Percentiles rank a stretch among this genome's conserved stretches.
Evolutionary conservation across 2,113 vertebrate species (phyloP).

Genomic region (Xerus inauris): DNA sequence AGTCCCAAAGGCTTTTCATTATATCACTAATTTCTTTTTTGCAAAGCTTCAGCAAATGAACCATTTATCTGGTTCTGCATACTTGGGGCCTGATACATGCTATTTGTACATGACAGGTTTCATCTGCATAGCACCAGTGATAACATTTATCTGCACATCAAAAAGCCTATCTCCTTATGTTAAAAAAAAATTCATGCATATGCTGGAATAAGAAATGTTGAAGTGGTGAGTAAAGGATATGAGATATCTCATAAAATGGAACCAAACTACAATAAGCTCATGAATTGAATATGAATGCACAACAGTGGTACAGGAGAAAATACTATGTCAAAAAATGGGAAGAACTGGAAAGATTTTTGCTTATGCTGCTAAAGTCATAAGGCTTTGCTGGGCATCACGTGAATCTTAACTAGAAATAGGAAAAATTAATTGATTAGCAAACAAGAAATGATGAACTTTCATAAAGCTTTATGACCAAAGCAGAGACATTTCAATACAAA

Average conservation of each 20-base stretch:
- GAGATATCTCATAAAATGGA: constrained; percentile 58
- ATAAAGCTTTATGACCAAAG: constrained; percentile 1
- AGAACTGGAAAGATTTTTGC: not conserved
- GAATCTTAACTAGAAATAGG: constrained; percentile 32
- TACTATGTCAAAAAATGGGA: not conserved
- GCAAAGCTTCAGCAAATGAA: constrained; percentile 66
- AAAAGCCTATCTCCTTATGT: constrained; percentile 44
- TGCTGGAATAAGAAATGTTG: constrained; percentile 72
- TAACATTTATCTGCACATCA: constrained; percentile 63
- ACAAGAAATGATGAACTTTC: constrained; percentile 45
- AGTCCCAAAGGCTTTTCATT: constrained; percentile 58
- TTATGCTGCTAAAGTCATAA: not conserved
- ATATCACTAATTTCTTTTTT: constrained; percentile 67
- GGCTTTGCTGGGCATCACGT: not conserved
- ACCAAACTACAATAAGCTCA: constrained; percentile 80
- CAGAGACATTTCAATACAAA: constrained; percentile 53
- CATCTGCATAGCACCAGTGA: constrained; percentile 43
- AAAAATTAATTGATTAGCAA: constrained; percentile 33
- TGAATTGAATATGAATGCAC: constrained; percentile 74
- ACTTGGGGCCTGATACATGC: constrained; percentile 59
- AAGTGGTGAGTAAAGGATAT: constrained; percentile 76
- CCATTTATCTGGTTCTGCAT: constrained; percentile 76
- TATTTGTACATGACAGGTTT: constrained; percentile 55
- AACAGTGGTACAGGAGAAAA: constrained; percentile 61
- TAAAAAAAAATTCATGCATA: constrained; percentile 54